Conservation (phyloP, 2,888 invertebrate genomes). For the Acleris sparsana region DNA sequence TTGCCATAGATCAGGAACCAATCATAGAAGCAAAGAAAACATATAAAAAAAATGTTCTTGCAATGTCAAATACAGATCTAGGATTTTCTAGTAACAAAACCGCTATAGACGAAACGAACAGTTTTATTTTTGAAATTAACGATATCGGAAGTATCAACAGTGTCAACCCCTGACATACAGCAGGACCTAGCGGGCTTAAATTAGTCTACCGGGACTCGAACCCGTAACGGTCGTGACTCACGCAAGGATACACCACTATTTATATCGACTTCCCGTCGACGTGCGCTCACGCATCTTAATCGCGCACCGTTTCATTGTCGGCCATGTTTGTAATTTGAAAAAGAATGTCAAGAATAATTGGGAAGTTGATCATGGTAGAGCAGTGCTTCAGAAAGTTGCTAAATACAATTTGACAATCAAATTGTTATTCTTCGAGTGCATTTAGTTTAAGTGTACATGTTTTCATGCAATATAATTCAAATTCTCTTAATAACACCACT, state of each 20-base stretch:
- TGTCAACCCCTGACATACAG: constrained; percentile 3
- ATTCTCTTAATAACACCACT: too few relatives aligned
- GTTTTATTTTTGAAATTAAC: not conserved
- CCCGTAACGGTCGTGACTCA: constrained; percentile 33
- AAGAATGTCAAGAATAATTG: not conserved
- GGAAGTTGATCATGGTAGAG: not conserved
- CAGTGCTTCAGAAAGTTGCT: too few relatives aligned
- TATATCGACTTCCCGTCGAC: constrained; percentile 43
- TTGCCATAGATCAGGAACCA: too few relatives aligned
- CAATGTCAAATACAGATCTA: too few relatives aligned
- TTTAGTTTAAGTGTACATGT: too few relatives aligned
- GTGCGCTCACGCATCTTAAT: constrained; percentile 58
- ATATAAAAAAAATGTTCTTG: too few relatives aligned
- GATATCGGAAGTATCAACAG: not conserved
- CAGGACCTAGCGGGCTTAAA: constrained; percentile 19
- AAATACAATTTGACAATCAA: too few relatives aligned
- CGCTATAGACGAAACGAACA: too few relatives aligned
- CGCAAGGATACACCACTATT: constrained; percentile 41
- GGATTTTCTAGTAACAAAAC: too few relatives aligned
- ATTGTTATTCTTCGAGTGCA: too few relatives aligned
- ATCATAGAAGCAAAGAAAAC: too few relatives aligned
- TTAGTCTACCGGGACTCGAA: constrained; percentile 26
- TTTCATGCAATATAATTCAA: too few relatives aligned
- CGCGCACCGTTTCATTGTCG: constrained; percentile 33
- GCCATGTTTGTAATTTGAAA: constrained; percentile 8